These are phyloP conservation scores for Caenorhabditis becei DNA, from an alignment of 2,888 invertebrate genomes.

Conservation along the genomic window DNA sequence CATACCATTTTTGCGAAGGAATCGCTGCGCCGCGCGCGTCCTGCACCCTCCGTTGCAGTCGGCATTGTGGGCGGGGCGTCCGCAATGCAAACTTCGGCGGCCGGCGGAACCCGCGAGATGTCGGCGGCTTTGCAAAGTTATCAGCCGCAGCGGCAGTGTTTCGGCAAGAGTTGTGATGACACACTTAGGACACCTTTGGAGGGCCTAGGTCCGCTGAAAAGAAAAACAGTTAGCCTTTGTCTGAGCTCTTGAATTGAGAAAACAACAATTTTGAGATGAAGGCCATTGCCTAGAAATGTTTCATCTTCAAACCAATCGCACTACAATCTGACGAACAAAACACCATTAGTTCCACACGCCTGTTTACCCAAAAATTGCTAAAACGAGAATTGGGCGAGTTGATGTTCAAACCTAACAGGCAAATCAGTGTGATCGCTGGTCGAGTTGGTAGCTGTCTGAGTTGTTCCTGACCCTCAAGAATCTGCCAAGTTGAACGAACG, in stretches of 20 bases:
- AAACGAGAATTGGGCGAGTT: conserved; percentile 42
- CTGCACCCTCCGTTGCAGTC: not conserved
- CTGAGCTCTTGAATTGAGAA: conserved; percentile 48
- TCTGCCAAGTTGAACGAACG: conserved; percentile 10
- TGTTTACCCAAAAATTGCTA: conserved; percentile 25
- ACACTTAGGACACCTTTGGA: conserved; percentile 69
- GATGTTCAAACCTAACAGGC: not conserved
- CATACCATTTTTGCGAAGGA: no score
- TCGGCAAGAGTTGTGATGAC: conserved; percentile 59
- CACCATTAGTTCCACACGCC: conserved; percentile 44
- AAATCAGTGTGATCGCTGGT: conserved; percentile 15
- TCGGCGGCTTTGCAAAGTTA: conserved; percentile 28
- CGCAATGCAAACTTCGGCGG: conserved; percentile 18
- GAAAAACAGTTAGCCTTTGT: conserved; percentile 62
- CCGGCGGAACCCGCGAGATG: conserved; percentile 45
- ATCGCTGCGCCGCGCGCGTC: no score
- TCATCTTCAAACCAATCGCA: no score
- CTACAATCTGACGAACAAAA: conserved; percentile 7
- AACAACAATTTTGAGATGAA: conserved; percentile 1
- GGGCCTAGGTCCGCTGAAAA: conserved; percentile 63
- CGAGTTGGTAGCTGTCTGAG: not conserved
- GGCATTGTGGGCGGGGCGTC: conserved; percentile 42
- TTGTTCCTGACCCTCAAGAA: conserved; percentile 11
- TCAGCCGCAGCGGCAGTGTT: not conserved
- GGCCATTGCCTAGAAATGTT: conserved; percentile 11